A percentile compares a stretch with the other conserved stretches of the same genome.
These are phyloP conservation scores for Scomber japonicus DNA, from an alignment of 2,113 vertebrate genomes.

Conservation along the genomic window DNA sequence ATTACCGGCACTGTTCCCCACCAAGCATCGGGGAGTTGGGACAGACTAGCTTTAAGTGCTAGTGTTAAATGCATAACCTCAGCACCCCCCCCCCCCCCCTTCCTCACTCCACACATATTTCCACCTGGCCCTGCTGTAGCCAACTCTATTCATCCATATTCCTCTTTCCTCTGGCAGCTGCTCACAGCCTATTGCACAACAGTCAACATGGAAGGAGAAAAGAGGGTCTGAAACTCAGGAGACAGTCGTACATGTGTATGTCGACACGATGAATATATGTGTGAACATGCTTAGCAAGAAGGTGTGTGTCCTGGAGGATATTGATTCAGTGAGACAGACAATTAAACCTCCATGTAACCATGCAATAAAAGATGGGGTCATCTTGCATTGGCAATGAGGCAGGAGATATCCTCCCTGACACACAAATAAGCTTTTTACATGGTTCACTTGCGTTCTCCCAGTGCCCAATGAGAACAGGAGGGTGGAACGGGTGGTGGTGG, in stretches of 20 bases:
- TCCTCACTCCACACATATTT: too few species aligned
- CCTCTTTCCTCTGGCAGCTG: neutral
- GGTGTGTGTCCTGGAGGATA: slow-evolving; percentile 8
- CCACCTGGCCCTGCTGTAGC: neutral
- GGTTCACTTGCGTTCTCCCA: slow-evolving; percentile 31
- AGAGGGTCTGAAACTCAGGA: neutral
- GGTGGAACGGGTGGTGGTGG: neutral
- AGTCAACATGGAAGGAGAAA: slow-evolving; percentile 10
- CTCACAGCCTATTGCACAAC: slow-evolving; percentile 10
- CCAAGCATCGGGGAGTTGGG: neutral
- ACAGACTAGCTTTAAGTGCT: neutral
- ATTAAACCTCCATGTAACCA: slow-evolving; percentile 46
- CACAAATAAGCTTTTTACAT: slow-evolving; percentile 34
- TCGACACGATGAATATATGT: slow-evolving; percentile 8
- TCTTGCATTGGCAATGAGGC: slow-evolving; percentile 30
- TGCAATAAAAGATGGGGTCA: slow-evolving; percentile 1
- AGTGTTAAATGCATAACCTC: too few species aligned
- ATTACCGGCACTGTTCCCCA: slow-evolving; percentile 9
- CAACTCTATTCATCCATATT: neutral
- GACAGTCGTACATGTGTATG: slow-evolving; percentile 6
- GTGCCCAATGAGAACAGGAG: neutral
- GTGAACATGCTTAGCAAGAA: slow-evolving; percentile 7
- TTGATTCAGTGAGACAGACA: slow-evolving; percentile 47
- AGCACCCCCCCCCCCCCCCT: neutral
- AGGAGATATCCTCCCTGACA: slow-evolving; percentile 29